phyloP scores from a whole-genome alignment of 1,140 invertebrate genomes.

The Asobara japonica region DNA sequence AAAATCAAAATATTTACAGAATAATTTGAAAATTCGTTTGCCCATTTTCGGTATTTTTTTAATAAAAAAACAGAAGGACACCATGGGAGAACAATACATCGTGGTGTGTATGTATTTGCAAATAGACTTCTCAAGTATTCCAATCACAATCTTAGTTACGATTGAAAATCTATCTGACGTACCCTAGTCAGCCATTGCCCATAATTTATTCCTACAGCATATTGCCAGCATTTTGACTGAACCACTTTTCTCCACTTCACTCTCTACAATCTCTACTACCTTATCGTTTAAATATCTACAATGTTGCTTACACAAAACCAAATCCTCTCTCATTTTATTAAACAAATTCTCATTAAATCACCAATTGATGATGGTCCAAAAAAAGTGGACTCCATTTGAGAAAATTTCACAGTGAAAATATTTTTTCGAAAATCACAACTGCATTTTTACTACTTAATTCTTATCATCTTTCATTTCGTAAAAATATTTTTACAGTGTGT shows the following conservation, averaged over 20 bases:
- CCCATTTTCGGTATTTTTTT: too few species aligned
- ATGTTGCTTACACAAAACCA: neutral
- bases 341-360: neutral
- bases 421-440: slow-evolving; percentile 11
- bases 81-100: neutral
- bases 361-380: neutral
- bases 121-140: neutral
- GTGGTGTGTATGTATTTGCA: neutral
- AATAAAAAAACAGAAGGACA: too few species aligned
- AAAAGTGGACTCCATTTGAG: neutral
- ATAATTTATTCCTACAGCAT: slow-evolving; percentile 4
- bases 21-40: neutral
- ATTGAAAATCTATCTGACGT: neutral
- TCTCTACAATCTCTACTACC: neutral
- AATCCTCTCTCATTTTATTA: neutral
- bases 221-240: neutral
- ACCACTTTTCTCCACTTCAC: neutral
- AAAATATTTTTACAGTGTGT: slow-evolving; percentile 14
- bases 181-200: neutral
- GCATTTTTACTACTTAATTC: slow-evolving; percentile 3
- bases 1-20: neutral
- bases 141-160: neutral
- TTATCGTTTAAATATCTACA: slow-evolving; percentile 1
- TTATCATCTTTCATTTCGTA: slow-evolving; percentile 1
- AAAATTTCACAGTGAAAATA: slow-evolving; percentile 9